Evolutionary conservation across 1,140 invertebrate genomes (phyloP), one percentile per base, ranked within the genome.

Genomic region (Heliothis subflexa): DNA sequence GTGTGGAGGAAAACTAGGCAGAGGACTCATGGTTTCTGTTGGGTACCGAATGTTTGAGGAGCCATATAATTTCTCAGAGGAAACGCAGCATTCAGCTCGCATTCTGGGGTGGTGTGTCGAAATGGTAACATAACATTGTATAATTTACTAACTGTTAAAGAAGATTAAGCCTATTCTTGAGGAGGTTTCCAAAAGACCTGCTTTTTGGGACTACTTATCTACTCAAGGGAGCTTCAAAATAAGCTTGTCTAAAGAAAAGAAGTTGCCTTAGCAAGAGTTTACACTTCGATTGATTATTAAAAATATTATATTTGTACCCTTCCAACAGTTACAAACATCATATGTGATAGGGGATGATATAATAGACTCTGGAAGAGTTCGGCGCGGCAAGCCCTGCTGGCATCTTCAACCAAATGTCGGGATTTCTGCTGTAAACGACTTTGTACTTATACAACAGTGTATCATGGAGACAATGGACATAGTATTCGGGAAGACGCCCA

Each of bases 91-190:
- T 83, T 84, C 96, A 28, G 97, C 97, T 0, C 96, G 97, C 70
- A 96, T 98, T 78, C 89, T 99, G 71, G 98, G 98, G 52, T 99
- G 98, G 98, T 99, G 98, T 93, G 95, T 98, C 57, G 98, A 99
- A 96, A 96, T 99, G 96, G 98, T 99, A 95, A 94, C 1, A 40
- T 9, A 40, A 11, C 13, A 3, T 12, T 11, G 3, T 45, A 18
- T 66, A 2, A 45, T 45, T 21, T 47, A 1, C 13, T 18, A 21
- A 55, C 2, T 21, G 16, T 55, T 25, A 25, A 55, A 21, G 10
- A 16, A 55, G 0, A 10, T 40, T 9, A 7, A 40, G n/a, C n/a
- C n/a, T n/a, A 40, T 7, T 40, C 33, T 40, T 7, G 5, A 40
- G 33, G 3, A 33, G 33, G 33, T 5, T 40, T 40, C 33, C 33